phyloP scores from a whole-genome alignment of 2,888 invertebrate genomes.

The Nemurella pictetii region DNA sequence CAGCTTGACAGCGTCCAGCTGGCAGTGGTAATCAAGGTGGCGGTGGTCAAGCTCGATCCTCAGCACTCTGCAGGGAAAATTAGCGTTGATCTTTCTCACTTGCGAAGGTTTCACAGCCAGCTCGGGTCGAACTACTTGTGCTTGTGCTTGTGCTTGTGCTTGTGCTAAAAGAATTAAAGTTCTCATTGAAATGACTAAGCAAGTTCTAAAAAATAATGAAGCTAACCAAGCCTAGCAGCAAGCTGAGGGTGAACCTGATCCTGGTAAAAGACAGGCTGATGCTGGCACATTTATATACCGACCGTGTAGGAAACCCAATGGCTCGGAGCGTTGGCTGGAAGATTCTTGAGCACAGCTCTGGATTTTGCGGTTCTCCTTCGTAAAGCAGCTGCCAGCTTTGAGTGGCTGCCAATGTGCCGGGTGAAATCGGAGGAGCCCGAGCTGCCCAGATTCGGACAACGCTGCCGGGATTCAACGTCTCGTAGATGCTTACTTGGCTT shows the following conservation, averaged over 20 bases:
- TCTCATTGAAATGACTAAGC: no score
- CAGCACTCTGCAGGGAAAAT: conserved; percentile 63
- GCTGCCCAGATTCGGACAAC: conserved; percentile 79
- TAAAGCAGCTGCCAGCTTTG: conserved; percentile 77
- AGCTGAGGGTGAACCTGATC: conserved; percentile 41
- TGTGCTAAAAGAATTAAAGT: no score
- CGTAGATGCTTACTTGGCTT: conserved; percentile 72
- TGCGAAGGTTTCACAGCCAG: no score
- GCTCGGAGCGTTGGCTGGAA: conserved; percentile 74
- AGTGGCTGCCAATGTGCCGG: no score
- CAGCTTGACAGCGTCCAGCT: conserved; percentile 81
- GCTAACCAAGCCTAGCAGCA: no score
- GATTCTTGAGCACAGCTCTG: conserved; percentile 66
- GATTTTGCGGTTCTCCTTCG: conserved; percentile 69
- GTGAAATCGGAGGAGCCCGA: no score
- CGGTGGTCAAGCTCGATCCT: conserved; percentile 86
- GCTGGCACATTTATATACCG: conserved; percentile 43
- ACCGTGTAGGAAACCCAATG: conserved; percentile 62
- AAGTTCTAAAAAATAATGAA: no score
- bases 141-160: no score
- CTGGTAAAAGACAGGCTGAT: conserved; percentile 48
- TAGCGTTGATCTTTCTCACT: no score
- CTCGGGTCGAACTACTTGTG: no score
- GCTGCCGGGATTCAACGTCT: conserved; percentile 85
- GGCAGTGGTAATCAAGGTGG: conserved; percentile 80